Base-by-base conservation (phyloP, 2,113 vertebrate species). In the pig (Sus scrofa) region DNA sequence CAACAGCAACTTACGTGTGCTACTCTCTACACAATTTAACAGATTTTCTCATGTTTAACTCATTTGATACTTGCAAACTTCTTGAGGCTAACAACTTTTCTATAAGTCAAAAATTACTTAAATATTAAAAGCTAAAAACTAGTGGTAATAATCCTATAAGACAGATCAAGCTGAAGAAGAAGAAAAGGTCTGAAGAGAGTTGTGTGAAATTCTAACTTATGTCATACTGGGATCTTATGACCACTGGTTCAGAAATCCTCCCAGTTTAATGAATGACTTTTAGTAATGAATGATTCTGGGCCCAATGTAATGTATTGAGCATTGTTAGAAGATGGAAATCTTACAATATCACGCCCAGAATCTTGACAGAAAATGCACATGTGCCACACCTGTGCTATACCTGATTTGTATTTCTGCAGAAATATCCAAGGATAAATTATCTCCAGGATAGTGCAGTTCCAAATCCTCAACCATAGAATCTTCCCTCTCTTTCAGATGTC, bases 31-130 rank as follows among this genome's bases (percentile, higher is more conserved):
- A 82, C 7, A 54, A 39, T 54, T 88, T 37, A 91, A 75, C 91
- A 93, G 79, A 85, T 88, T 81, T 91, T 83, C 20, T 91, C 67
- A 86, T 86, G 60, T 79, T 96, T 96, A 91, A 85, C 39, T 95
- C 7, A 86, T 77, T 79, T 90, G n/a, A 86, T 2, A 82, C 32
- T 78, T 77, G 13, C 9, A 79, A 84, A 95, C 30, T 79, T 19
- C 62, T 73, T 62, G 27, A 89, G 44, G 4, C 37, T 91, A 85
- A 7, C 16, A 91, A 71, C 27, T 54, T 26, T 68, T 78, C 11
- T 34, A 3, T 60, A 70, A 71, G 26, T 30, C 12, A 30, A 65
- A 65, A 30, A 65, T 65, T 14, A 65, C 30, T 89, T 54, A 19
- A 74, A 77, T 22, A 82, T 93, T 87, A 85, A 84, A 89, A 84